A percentile compares a stretch with the other conserved stretches of the same genome.
phyloP scores from a whole-genome alignment of 2,888 invertebrate species.

The Uropetala carovei region DNA sequence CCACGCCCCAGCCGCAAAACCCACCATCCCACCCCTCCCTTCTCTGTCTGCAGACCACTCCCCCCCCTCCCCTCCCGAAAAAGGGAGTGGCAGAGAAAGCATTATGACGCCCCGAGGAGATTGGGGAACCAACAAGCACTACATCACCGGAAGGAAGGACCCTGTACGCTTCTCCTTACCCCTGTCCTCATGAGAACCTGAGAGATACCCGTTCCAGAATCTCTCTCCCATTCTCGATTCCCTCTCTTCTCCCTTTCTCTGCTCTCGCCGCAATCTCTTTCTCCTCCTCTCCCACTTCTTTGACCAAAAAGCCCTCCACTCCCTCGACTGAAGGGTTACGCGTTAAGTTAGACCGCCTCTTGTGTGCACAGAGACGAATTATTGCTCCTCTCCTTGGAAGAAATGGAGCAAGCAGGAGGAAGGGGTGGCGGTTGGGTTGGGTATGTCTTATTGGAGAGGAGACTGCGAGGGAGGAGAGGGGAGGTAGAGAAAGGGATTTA shows the following conservation, averaged over 20 bases:
- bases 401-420: no score
- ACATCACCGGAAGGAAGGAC: conserved; percentile 31
- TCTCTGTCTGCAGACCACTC: background rate
- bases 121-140: conserved; percentile 19
- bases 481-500: background rate
- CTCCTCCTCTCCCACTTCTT: background rate
- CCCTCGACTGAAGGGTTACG: no score
- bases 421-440: no score
- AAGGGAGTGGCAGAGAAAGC: conserved; percentile 34
- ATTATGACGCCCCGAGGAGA: conserved; percentile 42
- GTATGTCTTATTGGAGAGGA: background rate
- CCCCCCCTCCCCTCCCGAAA: background rate
- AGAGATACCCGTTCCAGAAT: no score
- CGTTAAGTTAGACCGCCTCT: no score
- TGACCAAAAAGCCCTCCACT: no score
- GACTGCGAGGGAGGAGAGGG: background rate
- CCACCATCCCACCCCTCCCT: background rate
- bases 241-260: background rate
- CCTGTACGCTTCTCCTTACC: background rate
- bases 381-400: no score
- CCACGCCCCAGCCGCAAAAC: conserved; percentile 23
- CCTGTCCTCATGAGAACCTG: background rate
- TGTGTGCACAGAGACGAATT: no score
- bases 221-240: background rate
- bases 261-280: background rate